Percentiles rank a stretch among this genome's conserved stretches.
Evolutionary conservation across 1,140 invertebrate species (phyloP).

Genomic region (Paraescarpia echinospica): DNA sequence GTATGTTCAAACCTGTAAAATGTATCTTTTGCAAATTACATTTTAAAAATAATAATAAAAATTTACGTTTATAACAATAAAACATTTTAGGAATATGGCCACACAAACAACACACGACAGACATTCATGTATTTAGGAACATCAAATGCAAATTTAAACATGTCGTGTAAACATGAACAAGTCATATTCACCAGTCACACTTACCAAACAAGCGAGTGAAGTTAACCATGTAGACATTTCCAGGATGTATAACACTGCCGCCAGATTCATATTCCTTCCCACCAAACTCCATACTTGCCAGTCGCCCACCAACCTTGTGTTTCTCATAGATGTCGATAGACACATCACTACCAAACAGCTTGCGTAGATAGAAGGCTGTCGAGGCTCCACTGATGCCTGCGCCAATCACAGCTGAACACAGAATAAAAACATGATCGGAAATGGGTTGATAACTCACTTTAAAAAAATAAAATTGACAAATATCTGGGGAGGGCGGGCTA

Average conservation of each 20-base stretch:
- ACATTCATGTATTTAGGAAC: neutral
- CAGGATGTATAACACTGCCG: constrained; percentile 65
- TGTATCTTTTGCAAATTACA: constrained; percentile 7
- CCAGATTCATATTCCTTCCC: constrained; percentile 65
- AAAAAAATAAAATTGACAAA: no score
- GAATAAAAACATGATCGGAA: neutral
- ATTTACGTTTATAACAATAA: neutral
- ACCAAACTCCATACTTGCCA: constrained; percentile 61
- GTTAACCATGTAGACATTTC: constrained; percentile 66
- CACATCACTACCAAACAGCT: constrained; percentile 63
- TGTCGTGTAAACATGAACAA: neutral
- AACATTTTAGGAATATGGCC: neutral
- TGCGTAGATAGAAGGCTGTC: constrained; percentile 63
- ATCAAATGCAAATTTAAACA: constrained; percentile 13
- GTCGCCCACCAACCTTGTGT: constrained; percentile 64
- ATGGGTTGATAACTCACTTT: neutral
- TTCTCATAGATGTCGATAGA: constrained; percentile 63
- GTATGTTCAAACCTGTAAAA: constrained; percentile 51
- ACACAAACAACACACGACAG: neutral
- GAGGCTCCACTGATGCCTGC: constrained; percentile 69
- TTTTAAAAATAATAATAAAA: neutral
- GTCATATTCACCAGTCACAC: neutral
- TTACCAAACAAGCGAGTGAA: constrained; percentile 64
- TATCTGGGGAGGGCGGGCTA: no score
- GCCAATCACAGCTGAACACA: constrained; percentile 63